These are phyloP conservation scores for Drosophila nr. perissopoda DNA, from an alignment of 2,888 invertebrate genomes.

Conservation along the genomic window DNA sequence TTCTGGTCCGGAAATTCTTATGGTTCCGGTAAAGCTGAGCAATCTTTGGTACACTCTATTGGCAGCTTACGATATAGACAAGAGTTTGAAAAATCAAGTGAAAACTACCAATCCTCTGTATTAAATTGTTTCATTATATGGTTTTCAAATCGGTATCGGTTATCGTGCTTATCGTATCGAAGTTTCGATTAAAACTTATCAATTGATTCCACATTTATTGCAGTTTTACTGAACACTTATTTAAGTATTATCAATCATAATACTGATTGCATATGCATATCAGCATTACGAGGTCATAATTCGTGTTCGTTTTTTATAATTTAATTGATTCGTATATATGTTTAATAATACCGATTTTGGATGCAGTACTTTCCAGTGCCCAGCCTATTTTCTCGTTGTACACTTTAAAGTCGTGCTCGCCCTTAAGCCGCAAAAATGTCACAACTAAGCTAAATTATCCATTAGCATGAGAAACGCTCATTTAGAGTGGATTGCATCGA, in stretches of 20 bases:
- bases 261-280: too few relatives aligned
- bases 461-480: constrained; percentile 41
- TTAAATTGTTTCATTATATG: not conserved
- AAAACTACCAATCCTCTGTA: not conserved
- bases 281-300: too few relatives aligned
- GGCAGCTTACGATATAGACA: not conserved
- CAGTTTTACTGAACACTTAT: not conserved
- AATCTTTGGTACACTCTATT: not conserved
- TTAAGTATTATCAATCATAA: too few relatives aligned
- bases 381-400: not conserved
- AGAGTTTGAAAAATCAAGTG: not conserved
- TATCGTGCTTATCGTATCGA: not conserved
- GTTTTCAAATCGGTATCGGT: not conserved
- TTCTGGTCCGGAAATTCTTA: too few relatives aligned
- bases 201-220: not conserved
- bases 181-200: not conserved
- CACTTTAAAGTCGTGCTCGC: not conserved
- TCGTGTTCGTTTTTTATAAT: not conserved
- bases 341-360: not conserved
- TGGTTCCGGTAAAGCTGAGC: not conserved
- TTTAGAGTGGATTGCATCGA: constrained; percentile 42
- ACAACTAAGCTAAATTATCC: constrained; percentile 33
- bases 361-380: not conserved
- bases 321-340: not conserved
- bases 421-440: not conserved